Evolutionary conservation across 2,888 invertebrate species (phyloP), one percentile per base, ranked within the genome.

Genomic region (Drosophila acutilabella): DNA sequence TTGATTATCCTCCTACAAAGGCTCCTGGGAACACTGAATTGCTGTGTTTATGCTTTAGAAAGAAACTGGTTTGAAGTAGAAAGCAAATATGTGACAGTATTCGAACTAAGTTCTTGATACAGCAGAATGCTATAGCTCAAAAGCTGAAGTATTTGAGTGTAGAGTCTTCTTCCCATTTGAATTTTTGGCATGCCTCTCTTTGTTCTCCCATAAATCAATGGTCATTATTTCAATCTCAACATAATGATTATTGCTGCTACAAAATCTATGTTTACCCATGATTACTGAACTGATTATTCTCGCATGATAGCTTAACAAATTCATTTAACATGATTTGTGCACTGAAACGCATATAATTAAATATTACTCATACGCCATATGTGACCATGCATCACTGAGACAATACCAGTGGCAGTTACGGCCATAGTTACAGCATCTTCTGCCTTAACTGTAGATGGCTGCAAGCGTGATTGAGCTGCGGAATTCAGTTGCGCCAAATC

Each of bases 401-500:
- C 38, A 30, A 53, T 52, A 45, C 8, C 30, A 52, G 59, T 23
- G 44, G 64, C 20, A 33, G 40, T 40, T 48, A 14, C 23, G 42
- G 51, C 26, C 42, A 56, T 64, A 45, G 59, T 36, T 59, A 23
- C 26, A n/a, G 10, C 14, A 40, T 26, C 30, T 47, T 18, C 20
- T 18, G 30, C 14, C 36, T 71, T 52, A 51, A 40, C 33, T 52
- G n/a, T 26, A 18, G 58, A 54, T 70, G 54, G 53, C 50, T 20
- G 52, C 30, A 61, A 60, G 62, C 73, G 64, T 76, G 76, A 83
- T 83, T 76, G 78, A 79, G 86, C 71, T 73, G 81, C 69, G 60
- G 51, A 69, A 62, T 51, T 71, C 67, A 68, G 74, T 67, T 71
- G 42, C 71, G 77, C 80, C 80, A 85, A 85, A 85, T 81, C 81